Percentiles rank a stretch among this genome's conserved stretches.
Evolutionary conservation across 2,888 invertebrate species (phyloP).

Genomic region (Lycaena phlaeas): DNA sequence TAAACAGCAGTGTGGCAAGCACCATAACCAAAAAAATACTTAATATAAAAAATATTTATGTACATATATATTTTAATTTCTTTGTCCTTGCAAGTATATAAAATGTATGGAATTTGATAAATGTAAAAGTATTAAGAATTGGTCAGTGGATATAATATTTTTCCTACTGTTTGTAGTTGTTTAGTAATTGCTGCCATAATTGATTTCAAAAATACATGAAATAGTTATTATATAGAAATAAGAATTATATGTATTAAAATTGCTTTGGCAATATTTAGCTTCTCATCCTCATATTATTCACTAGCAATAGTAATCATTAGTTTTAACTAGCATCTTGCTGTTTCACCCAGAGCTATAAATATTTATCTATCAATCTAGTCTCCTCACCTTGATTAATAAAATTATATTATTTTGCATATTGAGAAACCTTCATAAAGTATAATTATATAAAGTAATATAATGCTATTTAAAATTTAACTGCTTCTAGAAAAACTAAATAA

Average conservation of each 20-base stretch:
- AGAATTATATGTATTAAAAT: background rate
- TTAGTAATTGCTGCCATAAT: constrained; percentile 4
- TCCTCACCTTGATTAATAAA: background rate
- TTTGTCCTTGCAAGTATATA: background rate
- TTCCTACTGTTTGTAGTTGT: background rate
- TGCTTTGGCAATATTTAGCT: background rate
- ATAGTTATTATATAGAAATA: background rate
- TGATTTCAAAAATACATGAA: background rate
- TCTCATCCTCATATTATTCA: too few species aligned
- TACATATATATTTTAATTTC: constrained; percentile 1
- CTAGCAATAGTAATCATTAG: too few species aligned
- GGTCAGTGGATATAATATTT: background rate
- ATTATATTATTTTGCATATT: background rate
- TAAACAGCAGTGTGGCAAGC: too few species aligned
- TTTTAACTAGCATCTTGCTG: too few species aligned
- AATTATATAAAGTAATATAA: background rate
- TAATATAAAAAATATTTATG: background rate
- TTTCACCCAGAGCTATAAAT: background rate
- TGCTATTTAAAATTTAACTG: background rate
- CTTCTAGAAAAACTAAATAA: background rate
- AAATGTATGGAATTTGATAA: background rate
- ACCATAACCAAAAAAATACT: too few species aligned
- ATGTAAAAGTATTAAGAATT: background rate
- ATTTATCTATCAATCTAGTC: background rate
- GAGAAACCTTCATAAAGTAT: background rate